phyloP scores from a whole-genome alignment of 1,140 invertebrate genomes.

The Drosophila truncata region DNA sequence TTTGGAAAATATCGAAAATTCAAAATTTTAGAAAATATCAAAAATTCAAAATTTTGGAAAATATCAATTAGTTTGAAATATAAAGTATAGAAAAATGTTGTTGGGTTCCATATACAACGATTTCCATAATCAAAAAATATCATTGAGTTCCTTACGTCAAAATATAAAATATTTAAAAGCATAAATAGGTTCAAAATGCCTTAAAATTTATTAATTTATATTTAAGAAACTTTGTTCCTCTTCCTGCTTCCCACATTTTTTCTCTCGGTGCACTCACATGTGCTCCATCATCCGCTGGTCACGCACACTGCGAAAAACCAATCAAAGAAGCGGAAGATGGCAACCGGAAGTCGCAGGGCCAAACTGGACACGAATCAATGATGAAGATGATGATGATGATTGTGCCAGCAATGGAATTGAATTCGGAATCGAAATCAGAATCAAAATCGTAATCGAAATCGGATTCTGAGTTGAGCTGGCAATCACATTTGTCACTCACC shows the following conservation, averaged over 20 bases:
- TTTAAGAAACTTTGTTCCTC: too few relatives aligned
- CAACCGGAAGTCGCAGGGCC: constrained; percentile 50
- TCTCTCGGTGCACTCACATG: not conserved
- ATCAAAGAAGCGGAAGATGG: constrained; percentile 41
- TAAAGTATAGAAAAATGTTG: too few relatives aligned
- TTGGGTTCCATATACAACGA: too few relatives aligned
- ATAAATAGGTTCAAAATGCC: too few relatives aligned
- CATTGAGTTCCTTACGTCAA: too few relatives aligned
- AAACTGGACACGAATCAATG: constrained; percentile 39
- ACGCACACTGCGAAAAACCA: constrained; percentile 49
- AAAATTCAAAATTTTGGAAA: too few relatives aligned
- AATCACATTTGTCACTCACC: constrained; percentile 23
- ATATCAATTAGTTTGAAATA: too few relatives aligned
- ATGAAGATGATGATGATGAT: constrained; percentile 27
- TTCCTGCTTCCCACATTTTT: not conserved
- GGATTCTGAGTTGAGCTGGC: not conserved
- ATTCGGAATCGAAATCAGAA: not conserved
- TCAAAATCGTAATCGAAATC: not conserved
- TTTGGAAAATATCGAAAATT: too few relatives aligned
- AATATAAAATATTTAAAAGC: too few relatives aligned
- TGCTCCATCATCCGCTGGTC: constrained; percentile 18
- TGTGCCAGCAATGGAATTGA: constrained; percentile 3
- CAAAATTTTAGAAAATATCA: too few relatives aligned
- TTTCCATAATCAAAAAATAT: too few relatives aligned
- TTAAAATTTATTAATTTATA: too few relatives aligned